phyloP scores from a whole-genome alignment of 1,140 invertebrate species.

The Heliconius hewitsoni region DNA sequence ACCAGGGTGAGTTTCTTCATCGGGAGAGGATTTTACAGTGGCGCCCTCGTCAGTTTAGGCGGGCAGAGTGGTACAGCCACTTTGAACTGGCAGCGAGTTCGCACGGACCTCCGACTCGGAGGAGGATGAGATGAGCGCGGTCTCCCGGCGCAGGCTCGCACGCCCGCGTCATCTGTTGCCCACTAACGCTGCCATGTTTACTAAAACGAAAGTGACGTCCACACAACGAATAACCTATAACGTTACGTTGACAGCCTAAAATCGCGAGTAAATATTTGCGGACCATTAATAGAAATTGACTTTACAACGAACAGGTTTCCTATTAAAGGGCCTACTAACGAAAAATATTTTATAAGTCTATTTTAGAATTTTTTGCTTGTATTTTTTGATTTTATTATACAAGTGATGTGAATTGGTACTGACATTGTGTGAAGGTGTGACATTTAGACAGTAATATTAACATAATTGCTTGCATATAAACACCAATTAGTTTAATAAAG shows the following conservation, averaged over 20 bases:
- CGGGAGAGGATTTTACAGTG: constrained; percentile 64
- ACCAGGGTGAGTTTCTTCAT: constrained; percentile 69
- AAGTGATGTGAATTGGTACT: constrained; percentile 28
- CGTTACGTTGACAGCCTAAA: constrained; percentile 53
- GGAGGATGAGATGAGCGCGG: constrained; percentile 66
- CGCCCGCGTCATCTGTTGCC: constrained; percentile 79
- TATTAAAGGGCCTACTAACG: constrained; percentile 21
- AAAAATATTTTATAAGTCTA: constrained; percentile 28
- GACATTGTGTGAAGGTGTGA: constrained; percentile 29
- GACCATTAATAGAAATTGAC: constrained; percentile 48
- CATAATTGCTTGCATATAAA: constrained; percentile 9
- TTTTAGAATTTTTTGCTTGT: constrained; percentile 22
- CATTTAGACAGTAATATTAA: constrained; percentile 10
- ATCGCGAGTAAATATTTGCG: constrained; percentile 51
- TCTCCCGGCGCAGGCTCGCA: constrained; percentile 68
- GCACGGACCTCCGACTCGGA: constrained; percentile 53
- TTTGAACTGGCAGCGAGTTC: constrained; percentile 60
- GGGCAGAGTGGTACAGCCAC: constrained; percentile 44
- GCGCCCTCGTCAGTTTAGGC: constrained; percentile 61
- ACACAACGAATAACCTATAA: constrained; percentile 78
- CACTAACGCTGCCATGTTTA: constrained; percentile 75
- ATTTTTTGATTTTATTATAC: constrained; percentile 28
- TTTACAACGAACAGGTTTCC: constrained; percentile 64
- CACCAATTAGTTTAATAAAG: constrained; percentile 23
- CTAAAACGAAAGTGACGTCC: constrained; percentile 75